A percentile compares a stretch with the other conserved stretches of the same genome.
Evolutionary conservation across 2,888 invertebrate genomes (phyloP).

Genomic region (Trilocha varians): DNA sequence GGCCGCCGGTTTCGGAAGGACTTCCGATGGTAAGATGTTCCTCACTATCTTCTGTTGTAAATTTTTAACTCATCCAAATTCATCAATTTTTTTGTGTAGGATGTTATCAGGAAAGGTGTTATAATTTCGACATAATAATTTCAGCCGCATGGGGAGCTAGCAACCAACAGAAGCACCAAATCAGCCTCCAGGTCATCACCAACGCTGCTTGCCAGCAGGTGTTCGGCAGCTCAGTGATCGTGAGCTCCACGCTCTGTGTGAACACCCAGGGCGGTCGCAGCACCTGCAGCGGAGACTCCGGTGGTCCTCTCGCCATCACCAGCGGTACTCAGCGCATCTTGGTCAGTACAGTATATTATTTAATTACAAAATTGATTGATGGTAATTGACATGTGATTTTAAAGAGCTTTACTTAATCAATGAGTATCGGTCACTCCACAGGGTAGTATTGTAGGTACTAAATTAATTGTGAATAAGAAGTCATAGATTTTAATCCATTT

Average conservation of each 20-base stretch:
- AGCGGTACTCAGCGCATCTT: conserved; percentile 25
- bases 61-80: too few relatives aligned
- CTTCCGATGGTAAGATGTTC: conserved; percentile 29
- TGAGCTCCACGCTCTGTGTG: conserved; percentile 36
- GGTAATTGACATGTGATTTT: too few relatives aligned
- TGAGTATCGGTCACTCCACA: too few relatives aligned
- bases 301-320: conserved; percentile 33
- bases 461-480: too few relatives aligned
- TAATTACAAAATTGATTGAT: too few relatives aligned
- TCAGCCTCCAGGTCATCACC: conserved; percentile 46
- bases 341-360: conserved; percentile 15
- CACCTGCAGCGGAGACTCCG: conserved; percentile 52
- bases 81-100: too few relatives aligned
- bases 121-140: not conserved
- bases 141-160: not conserved
- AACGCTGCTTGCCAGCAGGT: conserved; percentile 34
- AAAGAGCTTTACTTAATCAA: too few relatives aligned
- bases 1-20: conserved; percentile 42
- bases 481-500: too few relatives aligned
- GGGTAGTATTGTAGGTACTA: too few relatives aligned
- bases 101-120: not conserved
- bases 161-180: conserved; percentile 31
- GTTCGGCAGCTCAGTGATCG: conserved; percentile 25
- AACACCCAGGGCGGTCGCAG: conserved; percentile 30
- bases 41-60: too few relatives aligned